These are phyloP conservation scores for Temnothorax nylanderi DNA, from an alignment of 1,140 invertebrate species.

Conservation along the genomic window DNA sequence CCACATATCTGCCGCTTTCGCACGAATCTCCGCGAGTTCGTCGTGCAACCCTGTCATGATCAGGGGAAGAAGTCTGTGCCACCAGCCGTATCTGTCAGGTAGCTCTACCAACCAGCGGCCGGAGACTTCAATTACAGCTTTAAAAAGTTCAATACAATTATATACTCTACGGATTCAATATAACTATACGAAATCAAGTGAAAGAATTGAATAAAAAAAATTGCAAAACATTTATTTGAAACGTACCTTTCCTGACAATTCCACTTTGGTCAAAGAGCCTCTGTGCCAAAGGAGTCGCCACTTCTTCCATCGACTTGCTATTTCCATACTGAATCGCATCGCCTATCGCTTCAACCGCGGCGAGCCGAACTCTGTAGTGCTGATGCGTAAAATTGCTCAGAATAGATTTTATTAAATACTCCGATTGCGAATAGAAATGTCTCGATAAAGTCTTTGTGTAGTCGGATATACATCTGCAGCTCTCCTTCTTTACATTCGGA, in stretches of 20 bases:
- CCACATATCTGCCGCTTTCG: constrained; percentile 88
- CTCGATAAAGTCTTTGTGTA: constrained; percentile 88
- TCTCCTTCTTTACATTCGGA: constrained; percentile 92
- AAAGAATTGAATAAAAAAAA: constrained; percentile 5
- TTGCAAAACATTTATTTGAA: neutral
- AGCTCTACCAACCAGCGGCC: constrained; percentile 90
- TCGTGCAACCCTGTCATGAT: constrained; percentile 92
- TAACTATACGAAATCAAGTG: neutral
- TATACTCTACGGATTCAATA: neutral
- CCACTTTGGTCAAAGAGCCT: constrained; percentile 91
- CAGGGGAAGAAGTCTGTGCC: constrained; percentile 90
- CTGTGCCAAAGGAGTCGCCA: constrained; percentile 89
- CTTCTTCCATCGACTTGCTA: constrained; percentile 88
- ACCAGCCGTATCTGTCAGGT: constrained; percentile 92
- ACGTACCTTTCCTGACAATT: constrained; percentile 86
- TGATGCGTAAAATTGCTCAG: constrained; percentile 91
- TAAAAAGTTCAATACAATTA: constrained; percentile 51
- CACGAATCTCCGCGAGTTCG: constrained; percentile 88
- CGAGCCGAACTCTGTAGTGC: constrained; percentile 91
- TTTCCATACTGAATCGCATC: constrained; percentile 87
- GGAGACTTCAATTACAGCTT: constrained; percentile 88
- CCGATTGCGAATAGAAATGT: constrained; percentile 91
- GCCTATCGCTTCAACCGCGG: constrained; percentile 90
- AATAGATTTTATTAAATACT: constrained; percentile 90
- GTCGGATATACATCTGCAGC: constrained; percentile 89